Evolutionary conservation across 2,113 vertebrate genomes (phyloP).

Genomic region (Phalacrocorax carbo): DNA sequence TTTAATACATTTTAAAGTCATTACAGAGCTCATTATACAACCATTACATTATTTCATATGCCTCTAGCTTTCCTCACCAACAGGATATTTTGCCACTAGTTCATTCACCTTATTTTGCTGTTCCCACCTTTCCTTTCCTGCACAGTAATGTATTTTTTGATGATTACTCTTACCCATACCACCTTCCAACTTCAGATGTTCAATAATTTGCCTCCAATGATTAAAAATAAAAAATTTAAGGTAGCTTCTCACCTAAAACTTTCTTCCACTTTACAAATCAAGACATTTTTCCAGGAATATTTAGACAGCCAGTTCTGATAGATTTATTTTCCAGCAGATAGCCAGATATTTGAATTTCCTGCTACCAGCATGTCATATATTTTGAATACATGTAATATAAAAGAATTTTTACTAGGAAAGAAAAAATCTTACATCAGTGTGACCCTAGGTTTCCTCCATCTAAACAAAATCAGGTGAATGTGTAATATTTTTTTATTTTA

Average conservation of each 20-base stretch:
- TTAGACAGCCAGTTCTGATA: not conserved
- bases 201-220: not conserved
- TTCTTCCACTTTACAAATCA: not conserved
- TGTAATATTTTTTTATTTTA: not conserved
- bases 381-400: accelerated
- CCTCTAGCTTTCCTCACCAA: not conserved
- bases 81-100: not conserved
- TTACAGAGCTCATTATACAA: not conserved
- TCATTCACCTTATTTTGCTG: not conserved
- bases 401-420: not conserved
- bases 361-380: not conserved
- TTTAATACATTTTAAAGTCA: not conserved
- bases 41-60: not conserved
- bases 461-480: not conserved
- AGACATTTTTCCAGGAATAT: not conserved
- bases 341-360: not conserved
- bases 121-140: not conserved
- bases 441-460: not conserved
- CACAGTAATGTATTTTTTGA: not conserved
- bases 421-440: not conserved
- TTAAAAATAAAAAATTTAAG: not conserved
- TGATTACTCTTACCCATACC: not conserved
- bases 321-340: not conserved
- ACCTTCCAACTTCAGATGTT: not conserved
- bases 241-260: not conserved